Evolutionary conservation across 2,888 invertebrate genomes (phyloP).

Genomic region (Lycocerus yunnanus): DNA sequence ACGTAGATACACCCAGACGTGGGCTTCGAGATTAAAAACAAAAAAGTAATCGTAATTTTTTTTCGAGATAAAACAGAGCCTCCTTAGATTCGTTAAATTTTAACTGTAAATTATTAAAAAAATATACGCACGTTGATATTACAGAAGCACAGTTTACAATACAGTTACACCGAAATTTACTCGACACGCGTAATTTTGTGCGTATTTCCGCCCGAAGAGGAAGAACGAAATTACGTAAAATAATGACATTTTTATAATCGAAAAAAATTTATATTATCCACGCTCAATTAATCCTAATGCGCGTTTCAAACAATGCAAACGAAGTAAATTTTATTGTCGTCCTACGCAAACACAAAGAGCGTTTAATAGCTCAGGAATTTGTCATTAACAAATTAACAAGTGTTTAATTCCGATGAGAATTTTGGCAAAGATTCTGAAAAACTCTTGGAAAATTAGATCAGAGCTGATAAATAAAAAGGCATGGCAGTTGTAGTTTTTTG

Average conservation of each 20-base stretch:
- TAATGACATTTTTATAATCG: not conserved
- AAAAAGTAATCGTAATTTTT: not conserved
- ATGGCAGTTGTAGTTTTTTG: conserved; percentile 28
- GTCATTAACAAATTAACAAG: conserved; percentile 30
- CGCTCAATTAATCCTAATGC: not conserved
- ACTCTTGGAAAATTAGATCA: conserved; percentile 26
- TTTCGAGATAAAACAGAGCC: not conserved
- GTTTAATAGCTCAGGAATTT: conserved; percentile 5
- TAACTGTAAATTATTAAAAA: not conserved
- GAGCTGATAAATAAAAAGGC: conserved; percentile 19
- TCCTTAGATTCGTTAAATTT: not conserved
- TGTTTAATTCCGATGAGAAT: conserved; percentile 29
- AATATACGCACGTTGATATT: not conserved
- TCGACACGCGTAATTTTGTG: not conserved
- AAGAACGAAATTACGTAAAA: not conserved
- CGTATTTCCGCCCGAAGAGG: not conserved
- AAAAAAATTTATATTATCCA: not conserved
- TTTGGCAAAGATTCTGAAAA: conserved; percentile 26
- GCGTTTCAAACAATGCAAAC: conserved; percentile 19
- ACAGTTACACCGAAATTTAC: not conserved
- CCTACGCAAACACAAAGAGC: conserved; percentile 21
- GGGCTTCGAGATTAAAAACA: not conserved
- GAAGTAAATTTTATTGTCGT: conserved; percentile 26
- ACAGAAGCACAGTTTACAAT: not conserved
- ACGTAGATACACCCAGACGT: too few relatives aligned